A percentile compares a stretch with the other conserved stretches of the same genome.
Evolutionary conservation across 2,888 invertebrate species (phyloP).

Genomic region (Ophraella communa): DNA sequence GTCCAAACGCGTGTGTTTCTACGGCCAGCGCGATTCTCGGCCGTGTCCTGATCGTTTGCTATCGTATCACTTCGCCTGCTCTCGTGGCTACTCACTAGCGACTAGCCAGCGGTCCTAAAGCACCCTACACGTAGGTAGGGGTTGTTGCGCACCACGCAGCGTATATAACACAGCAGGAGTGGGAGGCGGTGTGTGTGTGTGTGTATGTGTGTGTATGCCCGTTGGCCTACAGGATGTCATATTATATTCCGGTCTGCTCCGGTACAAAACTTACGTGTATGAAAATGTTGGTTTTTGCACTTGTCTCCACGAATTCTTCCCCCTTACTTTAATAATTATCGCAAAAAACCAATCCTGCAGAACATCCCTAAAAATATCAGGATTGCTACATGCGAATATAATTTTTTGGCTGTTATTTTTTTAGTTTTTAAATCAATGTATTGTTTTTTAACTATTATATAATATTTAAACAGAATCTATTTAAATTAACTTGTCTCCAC

Average conservation of each 20-base stretch:
- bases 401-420: no score
- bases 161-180: conserved; percentile 47
- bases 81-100: conserved; percentile 61
- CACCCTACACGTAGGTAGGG: conserved; percentile 58
- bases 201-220: conserved; percentile 48
- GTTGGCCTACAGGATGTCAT: conserved; percentile 51
- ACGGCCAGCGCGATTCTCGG: conserved; percentile 49
- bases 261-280: conserved; percentile 36
- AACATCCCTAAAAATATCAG: no score
- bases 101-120: conserved; percentile 65
- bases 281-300: neutral
- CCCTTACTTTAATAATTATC: neutral
- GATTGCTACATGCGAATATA: no score
- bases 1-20: conserved; percentile 60
- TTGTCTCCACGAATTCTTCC: neutral
- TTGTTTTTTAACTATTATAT: no score
- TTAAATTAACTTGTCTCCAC: conserved; percentile 1
- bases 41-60: conserved; percentile 29
- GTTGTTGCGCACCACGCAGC: conserved; percentile 57
- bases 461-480: no score
- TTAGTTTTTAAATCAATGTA: no score
- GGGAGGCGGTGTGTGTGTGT: conserved; percentile 53
- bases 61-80: conserved; percentile 26
- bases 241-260: conserved; percentile 52
- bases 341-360: no score